phyloP scores from a whole-genome alignment of 2,888 invertebrate genomes.

The Leucozona laternaria region DNA sequence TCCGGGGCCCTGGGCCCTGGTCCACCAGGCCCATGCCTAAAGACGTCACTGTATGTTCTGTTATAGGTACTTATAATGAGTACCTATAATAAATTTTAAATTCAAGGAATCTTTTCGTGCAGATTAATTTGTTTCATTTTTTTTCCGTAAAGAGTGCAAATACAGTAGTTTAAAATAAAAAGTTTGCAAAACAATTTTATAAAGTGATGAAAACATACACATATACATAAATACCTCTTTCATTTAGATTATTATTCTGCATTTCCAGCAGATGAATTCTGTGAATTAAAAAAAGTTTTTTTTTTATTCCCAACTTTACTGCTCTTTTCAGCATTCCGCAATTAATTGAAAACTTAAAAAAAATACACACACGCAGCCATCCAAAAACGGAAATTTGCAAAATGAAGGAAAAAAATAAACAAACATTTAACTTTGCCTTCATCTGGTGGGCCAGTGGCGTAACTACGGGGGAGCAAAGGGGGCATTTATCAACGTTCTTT shows the following conservation, averaged over 20 bases:
- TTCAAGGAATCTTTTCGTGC: slow-evolving; percentile 5
- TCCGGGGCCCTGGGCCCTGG: too few species aligned
- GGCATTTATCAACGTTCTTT: too few species aligned
- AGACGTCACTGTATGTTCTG: too few species aligned
- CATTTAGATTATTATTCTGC: slow-evolving; percentile 10
- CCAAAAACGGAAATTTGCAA: too few species aligned
- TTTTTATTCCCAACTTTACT: neutral
- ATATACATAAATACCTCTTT: slow-evolving; percentile 27
- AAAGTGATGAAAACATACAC: slow-evolving; percentile 21
- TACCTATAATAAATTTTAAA: slow-evolving; percentile 46
- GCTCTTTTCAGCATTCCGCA: slow-evolving; percentile 16
- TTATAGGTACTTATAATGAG: neutral
- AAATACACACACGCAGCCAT: neutral
- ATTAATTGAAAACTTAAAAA: slow-evolving; percentile 36
- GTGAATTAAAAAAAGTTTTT: slow-evolving; percentile 46
- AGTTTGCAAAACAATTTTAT: slow-evolving; percentile 58
- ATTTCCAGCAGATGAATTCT: slow-evolving; percentile 40
- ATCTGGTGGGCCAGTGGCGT: too few species aligned
- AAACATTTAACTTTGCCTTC: too few species aligned
- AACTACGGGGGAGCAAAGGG: too few species aligned
- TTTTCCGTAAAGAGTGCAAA: neutral
- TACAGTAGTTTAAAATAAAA: neutral
- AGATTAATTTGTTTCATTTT: slow-evolving; percentile 17
- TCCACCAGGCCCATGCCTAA: too few species aligned
- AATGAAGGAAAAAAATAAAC: too few species aligned